These are phyloP conservation scores for Meloidogyne chitwoodi DNA, from an alignment of 1,140 invertebrate species.

Conservation along the genomic window DNA sequence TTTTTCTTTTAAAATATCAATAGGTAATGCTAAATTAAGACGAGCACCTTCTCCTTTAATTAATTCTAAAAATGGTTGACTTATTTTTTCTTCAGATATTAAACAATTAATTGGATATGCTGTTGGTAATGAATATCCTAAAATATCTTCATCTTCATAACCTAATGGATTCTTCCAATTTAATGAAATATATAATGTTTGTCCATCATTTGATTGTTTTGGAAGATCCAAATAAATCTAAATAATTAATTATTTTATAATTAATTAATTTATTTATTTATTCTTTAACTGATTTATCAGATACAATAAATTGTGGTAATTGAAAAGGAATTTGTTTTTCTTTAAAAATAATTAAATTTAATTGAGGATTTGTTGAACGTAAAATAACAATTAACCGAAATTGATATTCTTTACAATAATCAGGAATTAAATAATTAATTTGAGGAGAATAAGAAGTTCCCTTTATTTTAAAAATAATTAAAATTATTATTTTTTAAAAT, in stretches of 20 bases:
- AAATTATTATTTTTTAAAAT: not conserved
- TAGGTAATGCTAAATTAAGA: slow-evolving; percentile 38
- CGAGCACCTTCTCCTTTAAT: slow-evolving; percentile 44
- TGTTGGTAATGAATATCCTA: slow-evolving; percentile 41
- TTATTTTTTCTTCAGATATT: slow-evolving; percentile 36
- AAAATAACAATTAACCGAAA: slow-evolving; percentile 42
- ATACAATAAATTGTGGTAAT: slow-evolving; percentile 35
- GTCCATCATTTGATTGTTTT: slow-evolving; percentile 35
- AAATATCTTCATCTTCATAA: slow-evolving; percentile 42
- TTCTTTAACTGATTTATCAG: slow-evolving; percentile 32
- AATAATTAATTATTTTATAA: not conserved
- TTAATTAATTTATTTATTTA: not conserved
- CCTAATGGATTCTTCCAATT: slow-evolving; percentile 40
- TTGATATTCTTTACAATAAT: slow-evolving; percentile 47
- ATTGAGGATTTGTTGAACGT: slow-evolving; percentile 37
- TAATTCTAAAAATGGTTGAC: slow-evolving; percentile 39
- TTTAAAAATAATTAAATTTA: slow-evolving; percentile 35
- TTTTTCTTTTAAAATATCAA: slow-evolving; percentile 38
- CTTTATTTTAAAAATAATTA: slow-evolving; percentile 16
- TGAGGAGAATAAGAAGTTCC: slow-evolving; percentile 45
- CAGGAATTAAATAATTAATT: slow-evolving; percentile 40
- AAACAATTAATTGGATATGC: slow-evolving; percentile 43
- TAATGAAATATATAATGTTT: slow-evolving; percentile 40
- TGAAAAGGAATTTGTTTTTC: slow-evolving; percentile 33
- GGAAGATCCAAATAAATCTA: slow-evolving; percentile 42